Evolutionary conservation across 2,888 invertebrate species (phyloP).

Genomic region (Abrostola triplasia): DNA sequence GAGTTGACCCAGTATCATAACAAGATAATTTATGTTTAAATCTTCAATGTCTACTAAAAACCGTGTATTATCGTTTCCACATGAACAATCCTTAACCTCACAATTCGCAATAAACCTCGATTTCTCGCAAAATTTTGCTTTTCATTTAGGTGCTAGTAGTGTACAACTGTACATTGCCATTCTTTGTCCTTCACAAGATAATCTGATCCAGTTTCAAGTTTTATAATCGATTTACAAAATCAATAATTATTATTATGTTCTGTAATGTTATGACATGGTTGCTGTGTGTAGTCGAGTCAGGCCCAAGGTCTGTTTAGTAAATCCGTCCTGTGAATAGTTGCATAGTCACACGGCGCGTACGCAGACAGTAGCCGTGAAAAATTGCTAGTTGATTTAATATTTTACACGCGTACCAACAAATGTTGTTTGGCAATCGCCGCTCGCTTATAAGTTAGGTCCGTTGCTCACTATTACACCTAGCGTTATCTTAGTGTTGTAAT

Average conservation of each 20-base stretch:
- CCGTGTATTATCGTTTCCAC: conserved; percentile 17
- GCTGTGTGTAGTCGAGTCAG: conserved; percentile 12
- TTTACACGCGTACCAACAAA: conserved; percentile 61
- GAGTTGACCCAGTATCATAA: background rate
- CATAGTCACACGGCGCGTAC: conserved; percentile 33
- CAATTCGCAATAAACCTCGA: conserved; percentile 28
- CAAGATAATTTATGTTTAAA: conserved; percentile 14
- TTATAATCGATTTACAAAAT: conserved; percentile 31
- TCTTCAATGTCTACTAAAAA: conserved; percentile 2
- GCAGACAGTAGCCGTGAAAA: conserved; percentile 52
- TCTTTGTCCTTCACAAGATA: conserved; percentile 30
- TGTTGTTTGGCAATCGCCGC: conserved; percentile 61
- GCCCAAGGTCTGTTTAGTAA: conserved; percentile 34
- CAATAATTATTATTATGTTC: conserved; percentile 16
- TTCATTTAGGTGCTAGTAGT: conserved; percentile 15
- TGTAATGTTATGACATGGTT: conserved; percentile 32
- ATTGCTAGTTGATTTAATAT: conserved; percentile 64
- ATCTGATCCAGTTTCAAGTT: conserved; percentile 28
- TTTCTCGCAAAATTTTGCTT: conserved; percentile 29
- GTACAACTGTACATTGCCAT: conserved; percentile 13
- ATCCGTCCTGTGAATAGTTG: conserved; percentile 32
- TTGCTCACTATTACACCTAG: conserved; percentile 49
- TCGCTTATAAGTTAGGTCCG: conserved; percentile 50
- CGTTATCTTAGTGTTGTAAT: conserved; percentile 56
- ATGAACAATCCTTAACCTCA: conserved; percentile 20